Evolutionary conservation across 1,140 invertebrate species (phyloP).

Genomic region (Babylonia areolata): DNA sequence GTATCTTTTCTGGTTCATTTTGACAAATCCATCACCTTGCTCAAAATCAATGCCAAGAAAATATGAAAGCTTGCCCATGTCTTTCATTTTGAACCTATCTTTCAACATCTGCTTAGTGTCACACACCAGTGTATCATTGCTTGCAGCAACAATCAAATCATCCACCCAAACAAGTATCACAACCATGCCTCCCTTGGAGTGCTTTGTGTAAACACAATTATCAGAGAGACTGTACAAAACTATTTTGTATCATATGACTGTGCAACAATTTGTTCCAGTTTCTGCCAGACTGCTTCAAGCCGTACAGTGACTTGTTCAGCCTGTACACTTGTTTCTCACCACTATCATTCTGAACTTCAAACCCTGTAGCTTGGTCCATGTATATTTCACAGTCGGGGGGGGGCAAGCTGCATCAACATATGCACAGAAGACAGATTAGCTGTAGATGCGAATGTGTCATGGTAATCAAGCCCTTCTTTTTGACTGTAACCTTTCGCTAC

Average conservation of each 20-base stretch:
- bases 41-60: constrained; percentile 28
- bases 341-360: not conserved
- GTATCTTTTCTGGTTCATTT: not conserved
- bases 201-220: constrained; percentile 28
- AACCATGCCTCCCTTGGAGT: not conserved
- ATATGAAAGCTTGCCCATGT: constrained; percentile 17
- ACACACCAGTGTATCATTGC: not conserved
- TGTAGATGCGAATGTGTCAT: too few relatives aligned
- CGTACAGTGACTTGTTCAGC: not conserved
- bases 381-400: not conserved
- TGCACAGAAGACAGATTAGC: too few relatives aligned
- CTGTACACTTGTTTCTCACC: not conserved
- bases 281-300: constrained; percentile 34
- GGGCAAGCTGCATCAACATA: too few relatives aligned
- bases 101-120: constrained; percentile 33
- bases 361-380: not conserved
- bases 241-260: not conserved
- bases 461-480: too few relatives aligned
- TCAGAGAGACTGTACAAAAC: constrained; percentile 15
- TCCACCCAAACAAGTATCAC: constrained; percentile 36
- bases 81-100: constrained; percentile 30
- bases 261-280: constrained; percentile 22
- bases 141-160: constrained; percentile 35
- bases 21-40: constrained; percentile 2
- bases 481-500: too few relatives aligned